phyloP scores from a whole-genome alignment of 2,797 vertebrate genomes.

The Falco rusticolus region DNA sequence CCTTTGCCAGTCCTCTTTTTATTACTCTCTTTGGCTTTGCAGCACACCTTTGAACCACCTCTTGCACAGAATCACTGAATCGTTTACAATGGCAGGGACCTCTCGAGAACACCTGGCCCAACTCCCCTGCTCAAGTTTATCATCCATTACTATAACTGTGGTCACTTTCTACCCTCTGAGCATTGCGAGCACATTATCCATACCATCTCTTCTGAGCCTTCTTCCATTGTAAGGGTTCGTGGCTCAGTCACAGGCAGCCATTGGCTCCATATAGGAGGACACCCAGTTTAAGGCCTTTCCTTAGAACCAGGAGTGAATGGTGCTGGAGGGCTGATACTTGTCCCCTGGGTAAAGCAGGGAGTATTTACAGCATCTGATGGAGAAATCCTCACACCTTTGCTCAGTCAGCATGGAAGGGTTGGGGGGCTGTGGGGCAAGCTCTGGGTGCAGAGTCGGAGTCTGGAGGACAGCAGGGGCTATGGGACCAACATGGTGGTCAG shows the following conservation, averaged over 20 bases:
- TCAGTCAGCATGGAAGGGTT: neutral
- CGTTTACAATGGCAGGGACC: neutral
- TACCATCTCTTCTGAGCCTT: neutral
- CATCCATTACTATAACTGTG: neutral
- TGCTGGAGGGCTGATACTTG: neutral
- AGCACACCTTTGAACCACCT: neutral
- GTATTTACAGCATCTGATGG: fast-evolving
- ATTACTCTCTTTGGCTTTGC: neutral
- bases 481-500: neutral
- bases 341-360: neutral
- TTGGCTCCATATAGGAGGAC: neutral
- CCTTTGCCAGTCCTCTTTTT: neutral
- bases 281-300: neutral
- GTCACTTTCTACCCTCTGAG: neutral
- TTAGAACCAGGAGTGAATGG: neutral
- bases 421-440: neutral
- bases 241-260: neutral
- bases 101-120: neutral
- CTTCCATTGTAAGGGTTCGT: neutral
- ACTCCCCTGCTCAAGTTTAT: neutral
- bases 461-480: neutral
- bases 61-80: neutral
- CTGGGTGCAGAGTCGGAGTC: neutral
- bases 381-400: neutral
- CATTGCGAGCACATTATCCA: neutral